phyloP scores from a whole-genome alignment of 2,888 invertebrate species.

The Pantelozetes paolii region DNA sequence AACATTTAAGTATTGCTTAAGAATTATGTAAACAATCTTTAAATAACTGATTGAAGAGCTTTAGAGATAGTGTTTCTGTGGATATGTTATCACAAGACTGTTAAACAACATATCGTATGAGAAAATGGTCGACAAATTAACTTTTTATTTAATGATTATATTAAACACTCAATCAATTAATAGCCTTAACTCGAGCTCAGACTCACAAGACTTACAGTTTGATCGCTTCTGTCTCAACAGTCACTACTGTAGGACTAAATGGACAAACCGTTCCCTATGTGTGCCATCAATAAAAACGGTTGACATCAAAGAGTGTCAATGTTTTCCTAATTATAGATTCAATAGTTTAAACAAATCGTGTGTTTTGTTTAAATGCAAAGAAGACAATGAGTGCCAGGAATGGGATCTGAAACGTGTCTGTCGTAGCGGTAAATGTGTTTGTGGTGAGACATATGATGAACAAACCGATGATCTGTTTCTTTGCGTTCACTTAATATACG shows the following conservation, averaged over 20 bases:
- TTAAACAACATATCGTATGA: slow-evolving; percentile 3
- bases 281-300: background rate
- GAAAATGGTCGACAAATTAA: background rate
- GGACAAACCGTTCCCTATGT: background rate
- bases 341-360: background rate
- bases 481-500: slow-evolving; percentile 7
- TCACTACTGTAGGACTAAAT: background rate
- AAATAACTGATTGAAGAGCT: no score
- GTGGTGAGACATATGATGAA: slow-evolving; percentile 9
- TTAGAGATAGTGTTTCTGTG: slow-evolving; percentile 11
- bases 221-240: slow-evolving; percentile 1
- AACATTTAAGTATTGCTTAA: no score
- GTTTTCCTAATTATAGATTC: slow-evolving; percentile 1
- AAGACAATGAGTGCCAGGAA: slow-evolving; percentile 21
- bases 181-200: background rate
- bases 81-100: background rate
- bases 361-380: background rate
- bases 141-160: background rate
- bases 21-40: no score
- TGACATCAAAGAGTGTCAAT: slow-evolving; percentile 18
- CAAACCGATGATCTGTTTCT: background rate
- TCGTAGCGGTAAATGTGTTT: background rate
- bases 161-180: background rate
- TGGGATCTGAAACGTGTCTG: slow-evolving; percentile 22
- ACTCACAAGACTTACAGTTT: background rate